Evolutionary conservation across 2,113 vertebrate species (phyloP).

Genomic region (Camelus bactrianus): DNA sequence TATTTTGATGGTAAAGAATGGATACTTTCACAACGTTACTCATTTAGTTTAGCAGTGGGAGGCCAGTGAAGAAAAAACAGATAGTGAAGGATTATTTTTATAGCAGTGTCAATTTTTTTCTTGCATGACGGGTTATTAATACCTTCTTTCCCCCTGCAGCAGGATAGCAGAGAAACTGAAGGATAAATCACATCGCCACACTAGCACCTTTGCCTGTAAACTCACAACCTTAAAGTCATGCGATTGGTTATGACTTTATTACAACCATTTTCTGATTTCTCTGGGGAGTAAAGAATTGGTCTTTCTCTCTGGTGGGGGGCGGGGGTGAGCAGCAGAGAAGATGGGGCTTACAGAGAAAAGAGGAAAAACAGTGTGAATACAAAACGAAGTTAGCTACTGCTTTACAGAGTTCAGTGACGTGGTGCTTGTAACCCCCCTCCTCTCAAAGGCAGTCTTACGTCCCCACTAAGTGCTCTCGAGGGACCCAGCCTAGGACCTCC

Average conservation of each 20-base stretch:
- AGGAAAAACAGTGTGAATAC: background rate
- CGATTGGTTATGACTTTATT: background rate
- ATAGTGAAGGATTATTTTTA: background rate
- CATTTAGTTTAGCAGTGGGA: constrained; percentile 30
- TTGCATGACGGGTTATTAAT: constrained; percentile 7
- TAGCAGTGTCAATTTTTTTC: background rate
- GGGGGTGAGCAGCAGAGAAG: background rate
- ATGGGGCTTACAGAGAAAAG: background rate
- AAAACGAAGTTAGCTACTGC: background rate
- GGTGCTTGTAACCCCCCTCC: background rate
- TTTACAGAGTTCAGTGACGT: background rate
- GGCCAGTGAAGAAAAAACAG: constrained; percentile 12
- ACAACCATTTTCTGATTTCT: background rate
- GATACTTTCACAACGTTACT: constrained; percentile 7
- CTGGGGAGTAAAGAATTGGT: background rate
- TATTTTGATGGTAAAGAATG: constrained; percentile 41
- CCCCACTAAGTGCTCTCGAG: background rate
- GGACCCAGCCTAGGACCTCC: background rate
- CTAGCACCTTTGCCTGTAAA: background rate
- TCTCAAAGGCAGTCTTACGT: background rate
- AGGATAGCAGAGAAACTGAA: background rate
- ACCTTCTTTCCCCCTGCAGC: background rate
- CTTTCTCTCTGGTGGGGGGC: background rate
- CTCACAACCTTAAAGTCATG: background rate
- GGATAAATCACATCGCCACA: background rate